Conservation (phyloP, 2,113 vertebrate genomes). For the Amblyornis subalaris region DNA sequence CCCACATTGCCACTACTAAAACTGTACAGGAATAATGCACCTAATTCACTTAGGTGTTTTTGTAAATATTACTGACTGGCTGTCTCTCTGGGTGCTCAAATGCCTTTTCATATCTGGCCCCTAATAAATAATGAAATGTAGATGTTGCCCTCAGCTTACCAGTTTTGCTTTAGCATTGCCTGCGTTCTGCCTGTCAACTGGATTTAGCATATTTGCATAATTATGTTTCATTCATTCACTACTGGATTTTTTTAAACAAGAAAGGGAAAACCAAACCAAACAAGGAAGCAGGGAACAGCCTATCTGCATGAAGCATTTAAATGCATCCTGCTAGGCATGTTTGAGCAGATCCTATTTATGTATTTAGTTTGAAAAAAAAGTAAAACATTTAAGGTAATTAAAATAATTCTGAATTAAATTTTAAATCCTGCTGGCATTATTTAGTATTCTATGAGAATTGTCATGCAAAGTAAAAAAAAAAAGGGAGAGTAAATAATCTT, state of each 20-base stretch:
- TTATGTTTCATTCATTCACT: slow-evolving; percentile 50
- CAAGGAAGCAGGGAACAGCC: slow-evolving; percentile 13
- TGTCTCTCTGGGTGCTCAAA: slow-evolving; percentile 4
- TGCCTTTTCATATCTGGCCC: slow-evolving; percentile 4
- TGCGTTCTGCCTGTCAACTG: slow-evolving; percentile 11
- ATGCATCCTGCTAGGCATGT: slow-evolving; percentile 36
- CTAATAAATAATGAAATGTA: slow-evolving; percentile 51
- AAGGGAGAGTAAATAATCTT: background rate
- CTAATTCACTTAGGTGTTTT: background rate
- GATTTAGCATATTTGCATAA: slow-evolving; percentile 41
- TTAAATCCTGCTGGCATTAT: slow-evolving; percentile 2
- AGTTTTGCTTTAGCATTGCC: slow-evolving; percentile 17
- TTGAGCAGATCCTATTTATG: slow-evolving; percentile 43
- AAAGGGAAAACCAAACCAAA: slow-evolving; percentile 10
- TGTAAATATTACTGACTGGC: background rate
- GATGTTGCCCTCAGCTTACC: slow-evolving; percentile 43
- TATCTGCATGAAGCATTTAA: slow-evolving; percentile 30
- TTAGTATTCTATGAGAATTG: slow-evolving; percentile 30
- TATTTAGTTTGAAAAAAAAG: slow-evolving; percentile 32
- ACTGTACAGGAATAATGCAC: background rate
- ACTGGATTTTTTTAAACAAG: background rate
- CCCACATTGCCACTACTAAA: background rate
- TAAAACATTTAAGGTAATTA: slow-evolving; percentile 38
- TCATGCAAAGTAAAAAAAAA: background rate
- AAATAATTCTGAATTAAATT: slow-evolving; percentile 45